Evolutionary conservation across 2,113 vertebrate genomes (phyloP).

Genomic region (Gulo gulo): DNA sequence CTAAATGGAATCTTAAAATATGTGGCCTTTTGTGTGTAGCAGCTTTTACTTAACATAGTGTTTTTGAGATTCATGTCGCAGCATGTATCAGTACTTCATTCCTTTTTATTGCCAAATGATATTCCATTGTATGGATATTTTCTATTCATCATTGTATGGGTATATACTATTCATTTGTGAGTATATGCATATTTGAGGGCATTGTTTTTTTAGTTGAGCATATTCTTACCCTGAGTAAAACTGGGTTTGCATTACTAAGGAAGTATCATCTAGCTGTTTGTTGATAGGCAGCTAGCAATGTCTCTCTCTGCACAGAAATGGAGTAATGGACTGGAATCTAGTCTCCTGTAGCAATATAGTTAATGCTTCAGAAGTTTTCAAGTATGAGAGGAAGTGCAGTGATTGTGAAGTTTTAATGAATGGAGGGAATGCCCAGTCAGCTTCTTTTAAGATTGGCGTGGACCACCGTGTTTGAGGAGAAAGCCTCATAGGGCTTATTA

Average conservation of each 20-base stretch:
- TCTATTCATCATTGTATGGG: neutral
- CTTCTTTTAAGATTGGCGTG: neutral
- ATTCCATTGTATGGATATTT: neutral
- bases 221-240: neutral
- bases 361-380: neutral
- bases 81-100: neutral
- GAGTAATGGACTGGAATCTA: neutral
- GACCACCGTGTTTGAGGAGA: neutral
- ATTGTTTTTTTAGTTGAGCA: neutral
- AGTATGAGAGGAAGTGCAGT: neutral
- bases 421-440: neutral
- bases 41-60: neutral
- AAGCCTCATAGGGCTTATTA: neutral
- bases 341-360: neutral
- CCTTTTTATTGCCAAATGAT: neutral
- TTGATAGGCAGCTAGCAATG: neutral
- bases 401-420: neutral
- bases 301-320: neutral
- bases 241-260: neutral
- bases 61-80: neutral
- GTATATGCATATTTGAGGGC: neutral
- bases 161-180: neutral
- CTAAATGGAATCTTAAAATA: neutral
- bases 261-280: neutral
- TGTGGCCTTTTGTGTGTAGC: neutral